These are phyloP conservation scores for Anthopleura sola DNA, from an alignment of 64 coral and sea anemone species.

Conservation along the genomic window DNA sequence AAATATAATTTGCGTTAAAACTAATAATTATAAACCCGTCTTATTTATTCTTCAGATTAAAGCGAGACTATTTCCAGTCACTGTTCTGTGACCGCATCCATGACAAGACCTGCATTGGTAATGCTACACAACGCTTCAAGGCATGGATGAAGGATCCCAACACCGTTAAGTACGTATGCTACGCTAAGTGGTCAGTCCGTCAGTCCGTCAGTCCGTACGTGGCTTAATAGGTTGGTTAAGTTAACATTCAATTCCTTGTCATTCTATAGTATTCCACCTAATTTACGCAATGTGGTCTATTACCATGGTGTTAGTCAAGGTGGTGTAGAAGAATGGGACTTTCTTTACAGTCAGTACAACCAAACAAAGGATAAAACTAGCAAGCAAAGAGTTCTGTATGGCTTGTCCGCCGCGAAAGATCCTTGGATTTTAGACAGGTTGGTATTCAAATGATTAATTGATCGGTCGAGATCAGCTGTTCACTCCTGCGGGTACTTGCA, in stretches of 20 bases:
- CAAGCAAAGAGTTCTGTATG: not conserved
- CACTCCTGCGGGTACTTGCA: no score
- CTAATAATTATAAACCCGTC: not conserved
- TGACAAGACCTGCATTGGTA: conserved; percentile 13
- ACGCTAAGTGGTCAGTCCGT: no score
- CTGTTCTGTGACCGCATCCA: conserved; percentile 21
- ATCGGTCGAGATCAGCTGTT: no score
- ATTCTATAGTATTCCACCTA: conserved; percentile 42
- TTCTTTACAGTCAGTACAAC: conserved; percentile 35
- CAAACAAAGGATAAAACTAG: not conserved
- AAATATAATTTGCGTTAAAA: no score
- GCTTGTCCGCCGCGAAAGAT: not conserved
- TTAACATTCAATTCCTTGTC: not conserved
- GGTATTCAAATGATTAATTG: no score
- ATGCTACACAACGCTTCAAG: conserved; percentile 30
- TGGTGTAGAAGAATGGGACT: conserved; percentile 45
- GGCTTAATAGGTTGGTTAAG: no score
- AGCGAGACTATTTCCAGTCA: conserved; percentile 17
- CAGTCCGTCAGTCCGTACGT: no score
- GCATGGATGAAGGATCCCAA: conserved; percentile 66
- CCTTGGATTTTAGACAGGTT: conserved; percentile 12
- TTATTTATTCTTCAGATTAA: not conserved
- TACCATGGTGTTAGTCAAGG: conserved; percentile 37
- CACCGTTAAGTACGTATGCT: conserved; percentile 51
- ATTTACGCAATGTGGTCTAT: conserved; percentile 47